Base-by-base conservation (phyloP, 1,140 invertebrate genomes). In the Zaprionus ornatus region DNA sequence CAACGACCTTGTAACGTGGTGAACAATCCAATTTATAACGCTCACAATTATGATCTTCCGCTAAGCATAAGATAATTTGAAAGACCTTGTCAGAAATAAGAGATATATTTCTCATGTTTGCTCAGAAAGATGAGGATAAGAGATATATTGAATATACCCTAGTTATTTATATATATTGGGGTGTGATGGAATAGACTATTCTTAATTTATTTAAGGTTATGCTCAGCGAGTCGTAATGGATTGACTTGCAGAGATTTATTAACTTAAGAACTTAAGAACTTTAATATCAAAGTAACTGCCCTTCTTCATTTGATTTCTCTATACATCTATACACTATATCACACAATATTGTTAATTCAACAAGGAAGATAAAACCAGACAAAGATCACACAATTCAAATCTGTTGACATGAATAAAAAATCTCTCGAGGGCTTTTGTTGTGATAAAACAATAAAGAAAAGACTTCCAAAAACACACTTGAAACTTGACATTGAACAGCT, bases 271-370 rank as follows among this genome's bases (percentile, higher is more conserved):
- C n/a, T n/a, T n/a, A 29, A 9, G 0, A 32, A 32, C 10, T 3
- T 10, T 32, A 9, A 3, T 32, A 32, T 0, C 9, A 3, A 32
- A 32, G 29, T 3, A 32, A 32, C 3, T 32, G 7, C 0, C 29
- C 9, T 10, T 32, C 29, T 32, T 32, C 7, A 32, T 10, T 32
- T 32, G 7, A 32, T 0, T 32, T 32, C 15, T 40, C 5, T 15
- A 37, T 13, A 15, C 35, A 37, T 19, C 7, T 19, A 21, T 48
- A 29, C 32, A 35, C 54, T 56, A 68, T 74, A 48, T 74, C 76
- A 74, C 66, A 88, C 84, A 80, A 83, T 70, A 57, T 42, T 70
- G 80, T 60, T 80, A 80, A 87, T 87, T 75, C 83, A 50, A 23
- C 19, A 21, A 9, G 45, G 19, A 50, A 50, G 19, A 50, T 50